These are phyloP conservation scores for Caiman crocodilus DNA, from an alignment of 2,797 vertebrate genomes.

Conservation along the genomic window DNA sequence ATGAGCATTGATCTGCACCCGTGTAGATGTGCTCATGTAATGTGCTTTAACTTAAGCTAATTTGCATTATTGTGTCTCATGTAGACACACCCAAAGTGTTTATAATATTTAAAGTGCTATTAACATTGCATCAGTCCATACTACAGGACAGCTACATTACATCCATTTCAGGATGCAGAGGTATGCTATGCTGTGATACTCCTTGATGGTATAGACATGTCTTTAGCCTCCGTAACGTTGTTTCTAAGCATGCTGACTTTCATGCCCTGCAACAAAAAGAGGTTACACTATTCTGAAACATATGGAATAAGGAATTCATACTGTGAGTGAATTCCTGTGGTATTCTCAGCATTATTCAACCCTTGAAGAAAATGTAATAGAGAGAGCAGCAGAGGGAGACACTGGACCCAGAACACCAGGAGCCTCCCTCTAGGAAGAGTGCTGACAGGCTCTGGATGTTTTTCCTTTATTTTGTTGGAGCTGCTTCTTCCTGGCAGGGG, in stretches of 20 bases:
- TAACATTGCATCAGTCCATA: no score
- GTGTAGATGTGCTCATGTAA: no score
- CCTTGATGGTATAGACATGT: no score
- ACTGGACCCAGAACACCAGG: background rate
- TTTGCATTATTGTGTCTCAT: no score
- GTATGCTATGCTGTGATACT: no score
- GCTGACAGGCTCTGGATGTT: background rate
- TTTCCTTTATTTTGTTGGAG: background rate
- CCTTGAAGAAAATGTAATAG: background rate
- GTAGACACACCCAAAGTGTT: no score
- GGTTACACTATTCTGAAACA: background rate
- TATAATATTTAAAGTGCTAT: no score
- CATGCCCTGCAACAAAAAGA: background rate
- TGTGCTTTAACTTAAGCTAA: no score
- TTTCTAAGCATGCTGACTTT: background rate
- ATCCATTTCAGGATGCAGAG: no score
- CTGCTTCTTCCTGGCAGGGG: background rate
- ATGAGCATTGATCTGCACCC: no score
- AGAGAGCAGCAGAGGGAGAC: background rate
- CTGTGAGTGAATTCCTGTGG: background rate
- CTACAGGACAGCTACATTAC: no score
- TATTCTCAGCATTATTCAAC: background rate
- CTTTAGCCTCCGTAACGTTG: background rate
- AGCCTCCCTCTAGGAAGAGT: background rate
- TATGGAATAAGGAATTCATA: background rate